Evolutionary conservation across 1,140 invertebrate species (phyloP).

Genomic region (Galleria mellonella): DNA sequence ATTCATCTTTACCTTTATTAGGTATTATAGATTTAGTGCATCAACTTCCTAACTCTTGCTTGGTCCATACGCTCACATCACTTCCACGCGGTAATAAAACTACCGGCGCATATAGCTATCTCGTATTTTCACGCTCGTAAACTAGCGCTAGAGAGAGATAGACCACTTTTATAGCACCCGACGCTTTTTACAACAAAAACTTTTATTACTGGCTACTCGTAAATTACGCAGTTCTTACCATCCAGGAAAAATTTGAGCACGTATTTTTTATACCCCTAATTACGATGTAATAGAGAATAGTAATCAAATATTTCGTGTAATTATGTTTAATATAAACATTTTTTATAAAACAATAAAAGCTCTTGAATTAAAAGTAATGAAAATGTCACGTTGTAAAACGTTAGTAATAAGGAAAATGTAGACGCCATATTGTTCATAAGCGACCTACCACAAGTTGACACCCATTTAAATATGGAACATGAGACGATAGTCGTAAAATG

Average conservation of each 20-base stretch:
- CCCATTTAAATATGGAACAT: constrained; percentile 64
- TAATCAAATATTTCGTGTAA: too few relatives aligned
- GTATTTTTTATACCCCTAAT: constrained; percentile 7
- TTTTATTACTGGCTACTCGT: constrained; percentile 59
- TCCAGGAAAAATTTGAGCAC: constrained; percentile 7
- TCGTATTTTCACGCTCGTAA: constrained; percentile 52
- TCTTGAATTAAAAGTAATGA: too few relatives aligned
- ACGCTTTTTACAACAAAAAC: constrained; percentile 59
- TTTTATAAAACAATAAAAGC: too few relatives aligned
- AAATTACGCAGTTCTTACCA: constrained; percentile 54
- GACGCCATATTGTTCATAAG: constrained; percentile 20
- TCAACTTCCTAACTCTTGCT: constrained; percentile 14
- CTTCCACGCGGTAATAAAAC: constrained; percentile 46
- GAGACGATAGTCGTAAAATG: constrained; percentile 56
- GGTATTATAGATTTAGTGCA: not conserved
- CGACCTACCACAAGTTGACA: constrained; percentile 59
- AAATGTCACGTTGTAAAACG: too few relatives aligned
- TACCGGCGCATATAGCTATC: constrained; percentile 49
- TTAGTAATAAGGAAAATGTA: too few relatives aligned
- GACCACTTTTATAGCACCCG: constrained; percentile 43
- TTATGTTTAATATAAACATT: too few relatives aligned
- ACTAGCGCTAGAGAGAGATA: constrained; percentile 40
- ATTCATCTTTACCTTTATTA: too few relatives aligned
- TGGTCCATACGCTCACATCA: constrained; percentile 24
- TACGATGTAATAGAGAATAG: not conserved